Conservation (phyloP, 2,113 vertebrate species). For the Myotis davidii region DNA sequence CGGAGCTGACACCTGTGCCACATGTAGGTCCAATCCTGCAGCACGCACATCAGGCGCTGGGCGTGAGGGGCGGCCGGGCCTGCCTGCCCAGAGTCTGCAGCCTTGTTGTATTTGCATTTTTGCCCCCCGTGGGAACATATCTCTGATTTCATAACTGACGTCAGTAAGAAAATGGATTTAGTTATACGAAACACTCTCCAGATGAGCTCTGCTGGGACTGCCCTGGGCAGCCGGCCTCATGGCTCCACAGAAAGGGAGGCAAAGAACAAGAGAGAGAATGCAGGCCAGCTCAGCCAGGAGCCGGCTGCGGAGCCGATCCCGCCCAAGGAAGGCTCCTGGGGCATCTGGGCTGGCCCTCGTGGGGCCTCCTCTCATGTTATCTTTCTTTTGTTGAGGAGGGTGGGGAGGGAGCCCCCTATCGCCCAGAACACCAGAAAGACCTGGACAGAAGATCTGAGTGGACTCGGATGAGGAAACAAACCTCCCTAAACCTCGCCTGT, state of each 20-base stretch:
- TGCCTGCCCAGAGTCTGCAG: neutral
- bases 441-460: neutral
- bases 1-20: neutral
- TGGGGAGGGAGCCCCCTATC: neutral
- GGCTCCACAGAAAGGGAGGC: neutral
- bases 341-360: neutral
- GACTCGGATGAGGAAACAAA: neutral
- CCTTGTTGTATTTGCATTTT: neutral
- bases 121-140: neutral
- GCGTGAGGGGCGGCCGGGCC: accelerated
- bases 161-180: neutral
- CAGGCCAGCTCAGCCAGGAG: neutral
- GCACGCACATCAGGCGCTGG: accelerated
- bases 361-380: neutral
- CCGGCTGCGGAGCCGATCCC: neutral
- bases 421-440: neutral
- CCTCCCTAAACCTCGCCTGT: neutral
- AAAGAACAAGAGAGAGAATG: too few species aligned
- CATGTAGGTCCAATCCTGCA: accelerated
- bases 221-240: neutral
- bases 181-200: accelerated
- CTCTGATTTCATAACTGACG: too few species aligned
- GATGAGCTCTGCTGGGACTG: neutral
- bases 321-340: neutral
- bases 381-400: neutral